phyloP scores from a whole-genome alignment of 1,140 invertebrate species.

The Aethina tumida region DNA sequence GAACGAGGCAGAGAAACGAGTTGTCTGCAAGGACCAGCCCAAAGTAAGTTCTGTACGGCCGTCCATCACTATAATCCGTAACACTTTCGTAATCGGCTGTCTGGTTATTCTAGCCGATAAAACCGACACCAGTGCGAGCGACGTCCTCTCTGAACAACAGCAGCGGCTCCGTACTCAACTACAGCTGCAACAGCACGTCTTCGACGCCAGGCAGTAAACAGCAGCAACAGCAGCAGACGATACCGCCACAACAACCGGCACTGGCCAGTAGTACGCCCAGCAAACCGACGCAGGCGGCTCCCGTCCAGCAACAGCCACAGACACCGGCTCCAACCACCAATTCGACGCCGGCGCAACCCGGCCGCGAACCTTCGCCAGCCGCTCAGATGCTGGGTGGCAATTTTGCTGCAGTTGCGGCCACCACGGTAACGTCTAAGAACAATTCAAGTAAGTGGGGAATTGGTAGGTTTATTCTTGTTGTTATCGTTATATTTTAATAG shows the following conservation, averaged over 20 bases:
- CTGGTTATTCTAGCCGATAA: slow-evolving; percentile 47
- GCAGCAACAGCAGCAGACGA: slow-evolving; percentile 1
- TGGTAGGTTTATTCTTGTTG: background rate
- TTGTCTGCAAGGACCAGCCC: slow-evolving; percentile 39
- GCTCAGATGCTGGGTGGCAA: slow-evolving; percentile 37
- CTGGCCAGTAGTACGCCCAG: slow-evolving; percentile 46
- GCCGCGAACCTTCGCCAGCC: slow-evolving; percentile 26
- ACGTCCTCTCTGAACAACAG: slow-evolving; percentile 32
- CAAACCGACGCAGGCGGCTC: slow-evolving; percentile 33
- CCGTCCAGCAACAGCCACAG: slow-evolving; percentile 31
- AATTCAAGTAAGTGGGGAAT: slow-evolving; percentile 16
- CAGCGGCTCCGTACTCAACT: slow-evolving; percentile 47
- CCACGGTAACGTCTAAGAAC: slow-evolving; percentile 36
- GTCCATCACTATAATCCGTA: slow-evolving; percentile 4
- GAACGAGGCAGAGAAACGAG: slow-evolving; percentile 66
- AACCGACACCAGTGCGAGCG: slow-evolving; percentile 59
- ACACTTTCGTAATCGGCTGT: too few relatives aligned
- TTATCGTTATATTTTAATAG: background rate
- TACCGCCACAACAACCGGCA: slow-evolving; percentile 37
- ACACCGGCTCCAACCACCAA: slow-evolving; percentile 15
- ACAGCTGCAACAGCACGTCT: slow-evolving; percentile 31
- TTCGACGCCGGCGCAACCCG: slow-evolving; percentile 34
- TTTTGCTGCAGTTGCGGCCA: slow-evolving; percentile 53
- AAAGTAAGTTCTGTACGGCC: slow-evolving; percentile 37
- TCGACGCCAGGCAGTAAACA: slow-evolving; percentile 37